Percentiles rank a stretch among this genome's conserved stretches.
These are phyloP conservation scores for Ranitomeya imitator DNA, from an alignment of 2,113 vertebrate species.

Conservation along the genomic window DNA sequence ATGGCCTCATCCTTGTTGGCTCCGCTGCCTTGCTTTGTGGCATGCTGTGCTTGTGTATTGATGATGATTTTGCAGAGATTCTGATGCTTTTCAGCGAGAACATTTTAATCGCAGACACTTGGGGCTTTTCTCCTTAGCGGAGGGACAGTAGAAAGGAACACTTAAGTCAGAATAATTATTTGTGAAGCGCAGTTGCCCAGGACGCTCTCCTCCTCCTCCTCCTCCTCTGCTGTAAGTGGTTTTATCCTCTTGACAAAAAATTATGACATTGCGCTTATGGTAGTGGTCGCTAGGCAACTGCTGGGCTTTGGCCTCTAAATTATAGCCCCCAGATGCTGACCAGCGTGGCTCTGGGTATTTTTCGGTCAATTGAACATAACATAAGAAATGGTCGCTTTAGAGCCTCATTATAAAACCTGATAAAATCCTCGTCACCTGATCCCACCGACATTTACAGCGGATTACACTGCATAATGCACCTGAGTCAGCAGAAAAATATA, in stretches of 20 bases:
- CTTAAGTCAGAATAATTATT: neutral
- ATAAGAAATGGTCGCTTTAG: neutral
- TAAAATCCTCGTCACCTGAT: no score
- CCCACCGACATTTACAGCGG: no score
- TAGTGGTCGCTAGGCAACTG: slow-evolving; percentile 23
- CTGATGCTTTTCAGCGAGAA: neutral
- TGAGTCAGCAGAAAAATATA: no score
- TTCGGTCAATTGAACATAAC: neutral
- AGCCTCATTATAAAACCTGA: no score
- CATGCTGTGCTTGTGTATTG: neutral
- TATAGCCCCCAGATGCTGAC: neutral
- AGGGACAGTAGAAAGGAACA: neutral
- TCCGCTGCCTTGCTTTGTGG: no score
- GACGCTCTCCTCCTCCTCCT: neutral
- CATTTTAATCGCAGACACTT: neutral
- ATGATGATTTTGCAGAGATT: neutral
- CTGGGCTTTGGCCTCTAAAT: neutral
- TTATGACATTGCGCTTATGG: slow-evolving; percentile 8
- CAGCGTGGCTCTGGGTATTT: neutral
- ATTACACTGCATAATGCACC: no score
- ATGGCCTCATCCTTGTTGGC: no score
- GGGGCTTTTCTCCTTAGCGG: neutral
- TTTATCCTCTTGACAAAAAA: neutral
- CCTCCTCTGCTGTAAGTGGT: neutral
- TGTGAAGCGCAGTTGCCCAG: neutral